Conservation (phyloP, 2,113 vertebrate genomes). For the Sisor rabdophorus region DNA sequence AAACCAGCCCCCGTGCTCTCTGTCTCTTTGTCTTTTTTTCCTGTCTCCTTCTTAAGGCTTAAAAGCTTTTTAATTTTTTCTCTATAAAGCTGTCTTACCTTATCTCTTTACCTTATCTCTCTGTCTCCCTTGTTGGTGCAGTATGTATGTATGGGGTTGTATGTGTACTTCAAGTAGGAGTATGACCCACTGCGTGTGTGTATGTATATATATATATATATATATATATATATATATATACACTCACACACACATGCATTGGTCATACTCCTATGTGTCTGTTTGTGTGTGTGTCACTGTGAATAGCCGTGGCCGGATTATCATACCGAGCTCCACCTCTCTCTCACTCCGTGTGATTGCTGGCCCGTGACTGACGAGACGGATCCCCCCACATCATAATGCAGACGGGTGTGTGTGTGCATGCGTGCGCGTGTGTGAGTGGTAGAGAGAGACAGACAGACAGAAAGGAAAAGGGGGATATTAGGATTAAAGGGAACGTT, state of each 20-base stretch:
- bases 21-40: too few relatives aligned
- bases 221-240: not conserved
- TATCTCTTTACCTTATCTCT: not conserved
- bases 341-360: slow-evolving; percentile 70
- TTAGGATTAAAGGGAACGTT: slow-evolving; percentile 74
- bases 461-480: slow-evolving; percentile 23
- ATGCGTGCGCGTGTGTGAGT: slow-evolving; percentile 51
- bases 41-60: too few relatives aligned
- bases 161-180: too few relatives aligned
- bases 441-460: slow-evolving; percentile 14
- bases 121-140: slow-evolving; percentile 13
- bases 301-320: slow-evolving; percentile 50
- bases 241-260: not conserved
- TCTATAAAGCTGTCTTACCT: not conserved
- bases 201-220: too few relatives aligned
- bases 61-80: too few relatives aligned
- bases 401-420: slow-evolving; percentile 51
- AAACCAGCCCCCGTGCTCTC: too few relatives aligned
- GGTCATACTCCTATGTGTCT: not conserved
- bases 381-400: slow-evolving; percentile 62
- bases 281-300: slow-evolving; percentile 39
- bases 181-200: too few relatives aligned
- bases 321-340: slow-evolving; percentile 49
- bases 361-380: slow-evolving; percentile 76
- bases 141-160: not conserved